Base-by-base conservation (phyloP, 1,140 invertebrate species). In the Zophobas atratus region DNA sequence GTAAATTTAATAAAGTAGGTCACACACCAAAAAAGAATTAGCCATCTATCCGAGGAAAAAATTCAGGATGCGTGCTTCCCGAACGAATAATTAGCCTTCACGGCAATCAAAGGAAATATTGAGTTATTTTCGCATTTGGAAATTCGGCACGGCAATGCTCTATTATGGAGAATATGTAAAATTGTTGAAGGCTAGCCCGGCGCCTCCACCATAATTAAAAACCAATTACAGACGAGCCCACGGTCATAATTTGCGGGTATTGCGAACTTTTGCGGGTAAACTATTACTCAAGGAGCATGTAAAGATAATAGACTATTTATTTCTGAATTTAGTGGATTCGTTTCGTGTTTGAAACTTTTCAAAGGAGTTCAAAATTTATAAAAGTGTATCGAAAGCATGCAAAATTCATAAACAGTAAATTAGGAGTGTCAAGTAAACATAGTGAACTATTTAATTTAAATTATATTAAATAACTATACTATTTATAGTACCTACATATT, bases 1-100 rank as follows among this genome's bases (percentile, higher is more conserved):
- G 39, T 39, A 67, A 67, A 67, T 41, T 67, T 67, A 67, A 67
- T 67, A 67, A 67, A 67, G 60, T 67, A 67, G 60, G 60, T 67
- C 60, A 67, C 60, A 67, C 60, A 67, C 60, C 39, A 43, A 67
- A 67, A 38, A 67, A 67, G 39, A 67, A 67, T 57, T 53, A 53
- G 20, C 49, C 2, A 57, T 67, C 43, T 67, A 36, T 38, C 56
- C 20, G 53, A 55, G 53, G 35, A 55, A 33, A 34, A 55, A 34
- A 34, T 34, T 20, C 53, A 41, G 39, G 60, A 67, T 67, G 60
- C 60, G 60, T 67, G 60, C 39, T 67, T 67, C 33, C 39, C 8
- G n/a, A 41, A 43, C 38, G 60, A 67, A 67, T 67, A 67, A 67
- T 67, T 48, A 67, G 43, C 60, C 60, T 67, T 67, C 60, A 43